These are phyloP conservation scores for Scomber scombrus DNA, from an alignment of 2,113 vertebrate species.

Conservation along the genomic window DNA sequence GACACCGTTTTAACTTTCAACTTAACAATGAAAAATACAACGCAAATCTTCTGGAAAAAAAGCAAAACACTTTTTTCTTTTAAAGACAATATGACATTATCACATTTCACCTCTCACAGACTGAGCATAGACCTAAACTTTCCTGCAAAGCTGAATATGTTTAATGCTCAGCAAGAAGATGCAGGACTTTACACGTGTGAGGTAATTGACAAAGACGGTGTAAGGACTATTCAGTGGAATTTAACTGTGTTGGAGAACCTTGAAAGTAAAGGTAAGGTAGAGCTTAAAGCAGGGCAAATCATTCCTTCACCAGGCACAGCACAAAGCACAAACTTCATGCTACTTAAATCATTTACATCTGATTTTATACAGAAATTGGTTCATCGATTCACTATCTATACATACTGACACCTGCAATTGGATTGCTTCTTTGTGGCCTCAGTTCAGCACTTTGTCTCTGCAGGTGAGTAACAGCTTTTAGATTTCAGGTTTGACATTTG, in stretches of 20 bases:
- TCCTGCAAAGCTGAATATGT: constrained; percentile 7
- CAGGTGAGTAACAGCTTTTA: constrained; percentile 44
- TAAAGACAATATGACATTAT: fast-evolving
- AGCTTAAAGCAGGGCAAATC: background rate
- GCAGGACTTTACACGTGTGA: constrained; percentile 38
- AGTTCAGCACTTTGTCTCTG: constrained; percentile 20
- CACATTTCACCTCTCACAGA: constrained; percentile 43
- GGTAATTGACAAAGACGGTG: fast-evolving
- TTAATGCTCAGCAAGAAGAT: constrained; percentile 34
- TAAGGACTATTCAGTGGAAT: background rate
- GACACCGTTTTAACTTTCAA: constrained; percentile 20
- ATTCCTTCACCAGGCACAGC: background rate
- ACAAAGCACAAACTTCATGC: background rate
- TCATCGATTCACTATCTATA: background rate
- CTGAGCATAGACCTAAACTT: background rate
- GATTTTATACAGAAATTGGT: background rate
- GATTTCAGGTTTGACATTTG: background rate
- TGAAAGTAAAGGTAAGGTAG: constrained; percentile 38
- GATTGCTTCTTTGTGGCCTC: constrained; percentile 20
- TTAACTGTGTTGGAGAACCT: constrained; percentile 25
- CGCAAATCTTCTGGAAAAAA: constrained; percentile 30
- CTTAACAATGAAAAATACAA: fast-evolving
- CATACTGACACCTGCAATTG: background rate
- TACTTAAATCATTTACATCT: background rate
- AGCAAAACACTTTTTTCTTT: fast-evolving